Conservation (phyloP, 2,113 vertebrate genomes). For the Cephalophus harveyi region DNA sequence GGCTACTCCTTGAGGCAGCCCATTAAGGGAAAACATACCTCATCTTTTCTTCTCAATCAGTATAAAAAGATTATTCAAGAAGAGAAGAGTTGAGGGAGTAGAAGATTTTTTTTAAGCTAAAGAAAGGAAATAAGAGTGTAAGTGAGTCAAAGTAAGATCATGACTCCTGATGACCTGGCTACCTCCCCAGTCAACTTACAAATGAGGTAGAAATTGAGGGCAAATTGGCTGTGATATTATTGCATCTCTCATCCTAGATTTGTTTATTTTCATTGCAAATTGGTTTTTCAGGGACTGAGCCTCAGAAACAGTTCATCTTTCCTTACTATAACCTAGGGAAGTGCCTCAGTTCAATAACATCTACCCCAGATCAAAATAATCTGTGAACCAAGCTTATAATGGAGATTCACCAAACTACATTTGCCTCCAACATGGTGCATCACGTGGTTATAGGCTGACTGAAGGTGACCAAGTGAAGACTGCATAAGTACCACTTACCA, state of each 20-base stretch:
- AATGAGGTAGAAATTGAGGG: neutral
- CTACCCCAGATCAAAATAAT: neutral
- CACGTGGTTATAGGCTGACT: neutral
- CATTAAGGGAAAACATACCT: neutral
- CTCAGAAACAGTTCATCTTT: neutral
- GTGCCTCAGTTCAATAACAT: neutral
- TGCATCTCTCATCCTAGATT: neutral
- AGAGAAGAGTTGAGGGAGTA: neutral
- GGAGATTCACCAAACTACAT: neutral
- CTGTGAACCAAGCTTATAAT: neutral
- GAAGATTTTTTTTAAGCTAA: neutral
- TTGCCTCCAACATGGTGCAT: neutral
- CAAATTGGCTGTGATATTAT: neutral
- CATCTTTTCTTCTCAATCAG: neutral
- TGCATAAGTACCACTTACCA: neutral
- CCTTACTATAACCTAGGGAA: neutral
- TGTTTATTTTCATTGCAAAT: conserved; percentile 18
- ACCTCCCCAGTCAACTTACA: neutral
- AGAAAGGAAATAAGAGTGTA: neutral
- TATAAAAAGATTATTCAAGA: neutral
- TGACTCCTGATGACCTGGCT: neutral
- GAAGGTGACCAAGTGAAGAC: neutral
- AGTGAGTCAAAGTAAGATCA: neutral
- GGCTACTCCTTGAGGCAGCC: neutral
- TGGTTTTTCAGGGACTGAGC: neutral